A percentile compares a stretch with the other conserved stretches of the same genome.
Evolutionary conservation across 2,797 vertebrate genomes (phyloP).

Genomic region (Falco cherrug): DNA sequence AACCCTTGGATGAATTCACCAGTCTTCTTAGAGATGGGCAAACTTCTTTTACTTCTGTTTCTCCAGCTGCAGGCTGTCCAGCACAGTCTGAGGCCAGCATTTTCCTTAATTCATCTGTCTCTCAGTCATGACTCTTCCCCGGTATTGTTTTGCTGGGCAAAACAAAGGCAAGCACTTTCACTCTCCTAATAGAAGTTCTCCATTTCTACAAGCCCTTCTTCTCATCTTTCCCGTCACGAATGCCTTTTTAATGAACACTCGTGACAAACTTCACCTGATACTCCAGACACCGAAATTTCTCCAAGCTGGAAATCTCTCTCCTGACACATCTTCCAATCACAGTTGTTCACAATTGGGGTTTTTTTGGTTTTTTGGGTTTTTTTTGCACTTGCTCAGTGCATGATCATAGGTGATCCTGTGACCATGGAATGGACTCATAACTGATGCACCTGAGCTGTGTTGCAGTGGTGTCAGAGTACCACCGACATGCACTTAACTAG

Average conservation of each 20-base stretch:
- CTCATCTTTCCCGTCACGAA: neutral
- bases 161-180: neutral
- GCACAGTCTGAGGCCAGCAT: neutral
- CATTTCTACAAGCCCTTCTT: neutral
- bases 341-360: no score
- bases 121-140: neutral
- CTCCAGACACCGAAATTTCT: neutral
- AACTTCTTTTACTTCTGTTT: neutral
- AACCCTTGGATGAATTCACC: neutral
- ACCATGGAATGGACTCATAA: neutral
- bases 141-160: neutral
- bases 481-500: neutral
- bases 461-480: neutral
- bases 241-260: neutral
- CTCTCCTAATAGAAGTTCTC: neutral
- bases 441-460: fast-evolving
- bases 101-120: neutral
- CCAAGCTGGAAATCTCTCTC: neutral
- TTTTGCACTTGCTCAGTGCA: neutral
- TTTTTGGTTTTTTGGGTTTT: no score
- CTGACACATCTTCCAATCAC: neutral
- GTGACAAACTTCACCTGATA: neutral
- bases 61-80: neutral
- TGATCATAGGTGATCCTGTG: neutral
- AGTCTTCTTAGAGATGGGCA: neutral